These are phyloP conservation scores for Melanotaenia duboulayi DNA, from an alignment of 2,113 vertebrate species.

Conservation along the genomic window DNA sequence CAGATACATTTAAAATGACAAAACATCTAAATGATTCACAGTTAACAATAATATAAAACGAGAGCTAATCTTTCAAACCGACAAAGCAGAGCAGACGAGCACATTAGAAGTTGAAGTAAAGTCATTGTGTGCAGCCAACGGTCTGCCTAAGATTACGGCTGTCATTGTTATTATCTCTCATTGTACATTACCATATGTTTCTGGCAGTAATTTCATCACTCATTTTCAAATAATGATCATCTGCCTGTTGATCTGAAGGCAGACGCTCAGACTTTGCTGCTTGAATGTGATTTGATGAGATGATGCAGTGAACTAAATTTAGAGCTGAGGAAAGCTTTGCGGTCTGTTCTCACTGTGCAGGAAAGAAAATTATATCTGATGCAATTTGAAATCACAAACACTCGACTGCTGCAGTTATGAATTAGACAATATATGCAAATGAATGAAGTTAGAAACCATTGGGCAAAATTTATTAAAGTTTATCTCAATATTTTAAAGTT, in stretches of 20 bases:
- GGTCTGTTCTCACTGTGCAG: background rate
- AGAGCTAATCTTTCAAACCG: constrained; percentile 22
- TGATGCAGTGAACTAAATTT: constrained; percentile 24
- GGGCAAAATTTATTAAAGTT: background rate
- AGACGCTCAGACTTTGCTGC: constrained; percentile 12
- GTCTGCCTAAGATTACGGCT: constrained; percentile 39
- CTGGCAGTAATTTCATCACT: constrained; percentile 50
- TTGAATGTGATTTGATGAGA: constrained; percentile 10
- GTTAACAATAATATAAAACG: constrained; percentile 6
- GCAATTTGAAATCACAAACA: constrained; percentile 6
- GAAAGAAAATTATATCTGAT: background rate
- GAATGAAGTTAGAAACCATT: constrained; percentile 1
- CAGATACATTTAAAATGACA: background rate
- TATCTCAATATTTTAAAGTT: background rate
- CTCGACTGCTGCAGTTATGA: background rate
- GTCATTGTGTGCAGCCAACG: constrained; percentile 31
- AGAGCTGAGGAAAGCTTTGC: constrained; percentile 15
- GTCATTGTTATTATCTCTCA: constrained; percentile 48
- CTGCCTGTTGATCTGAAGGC: constrained; percentile 39
- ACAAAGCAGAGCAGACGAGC: constrained; percentile 39
- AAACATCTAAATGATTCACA: constrained; percentile 3
- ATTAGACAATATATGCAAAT: background rate
- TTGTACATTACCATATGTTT: constrained; percentile 55
- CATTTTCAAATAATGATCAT: constrained; percentile 53
- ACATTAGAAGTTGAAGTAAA: constrained; percentile 36